A percentile compares a stretch with the other conserved stretches of the same genome.
These are phyloP conservation scores for Dolichoris vasculosae DNA, from an alignment of 1,140 invertebrate genomes.

Conservation along the genomic window DNA sequence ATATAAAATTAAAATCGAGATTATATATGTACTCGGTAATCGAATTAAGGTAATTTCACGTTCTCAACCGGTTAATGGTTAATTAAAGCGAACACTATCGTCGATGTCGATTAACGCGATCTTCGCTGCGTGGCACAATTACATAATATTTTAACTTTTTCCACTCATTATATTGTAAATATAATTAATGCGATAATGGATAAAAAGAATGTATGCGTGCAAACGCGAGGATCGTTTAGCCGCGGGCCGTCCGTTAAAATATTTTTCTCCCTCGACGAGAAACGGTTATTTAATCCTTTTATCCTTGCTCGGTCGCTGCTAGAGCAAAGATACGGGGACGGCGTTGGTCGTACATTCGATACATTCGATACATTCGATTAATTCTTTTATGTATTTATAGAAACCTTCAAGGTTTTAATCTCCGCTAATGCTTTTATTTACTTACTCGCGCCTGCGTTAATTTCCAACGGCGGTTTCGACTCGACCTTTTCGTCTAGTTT, in stretches of 20 bases:
- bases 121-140: too few species aligned
- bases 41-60: too few species aligned
- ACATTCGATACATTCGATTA: background rate
- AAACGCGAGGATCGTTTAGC: background rate
- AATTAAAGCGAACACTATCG: too few species aligned
- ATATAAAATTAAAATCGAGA: too few species aligned
- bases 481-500: too few species aligned
- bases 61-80: too few species aligned
- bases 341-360: background rate
- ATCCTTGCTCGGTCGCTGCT: background rate
- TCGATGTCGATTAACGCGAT: too few species aligned
- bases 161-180: background rate
- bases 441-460: background rate
- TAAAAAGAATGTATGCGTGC: background rate
- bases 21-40: too few species aligned
- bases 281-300: conserved; percentile 18
- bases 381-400: background rate
- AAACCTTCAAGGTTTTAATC: background rate
- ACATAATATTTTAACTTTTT: background rate
- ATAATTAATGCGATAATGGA: background rate
- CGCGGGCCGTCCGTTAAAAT: background rate
- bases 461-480: too few species aligned
- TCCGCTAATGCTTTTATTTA: background rate
- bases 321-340: background rate
- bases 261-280: background rate